These are phyloP conservation scores for Muschampia plurimacula DNA, from an alignment of 2,888 invertebrate genomes.

Conservation along the genomic window DNA sequence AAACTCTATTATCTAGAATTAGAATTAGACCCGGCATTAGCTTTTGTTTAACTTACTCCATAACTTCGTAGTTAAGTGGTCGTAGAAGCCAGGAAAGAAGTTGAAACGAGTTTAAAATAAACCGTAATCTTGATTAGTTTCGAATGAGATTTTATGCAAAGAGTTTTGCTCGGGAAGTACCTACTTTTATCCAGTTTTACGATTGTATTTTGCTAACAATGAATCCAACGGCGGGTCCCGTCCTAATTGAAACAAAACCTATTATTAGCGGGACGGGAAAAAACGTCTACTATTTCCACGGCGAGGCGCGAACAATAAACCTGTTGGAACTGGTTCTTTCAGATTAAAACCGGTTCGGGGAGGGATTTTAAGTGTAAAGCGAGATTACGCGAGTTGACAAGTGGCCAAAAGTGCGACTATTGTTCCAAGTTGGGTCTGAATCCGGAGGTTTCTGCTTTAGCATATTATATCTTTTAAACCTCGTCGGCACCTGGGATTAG, in stretches of 20 bases:
- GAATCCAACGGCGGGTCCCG: slow-evolving; percentile 46
- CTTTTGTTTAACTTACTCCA: slow-evolving; percentile 38
- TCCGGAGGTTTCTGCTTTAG: slow-evolving; percentile 52
- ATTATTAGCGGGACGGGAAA: slow-evolving; percentile 53
- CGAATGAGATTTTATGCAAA: slow-evolving; percentile 41
- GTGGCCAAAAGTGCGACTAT: slow-evolving; percentile 57
- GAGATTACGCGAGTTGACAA: slow-evolving; percentile 67
- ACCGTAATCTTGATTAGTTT: slow-evolving; percentile 40
- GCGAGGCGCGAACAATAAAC: slow-evolving; percentile 50
- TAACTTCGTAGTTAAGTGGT: slow-evolving; percentile 36
- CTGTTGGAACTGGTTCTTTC: slow-evolving; percentile 52
- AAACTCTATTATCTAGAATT: slow-evolving; percentile 32
- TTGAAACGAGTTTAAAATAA: slow-evolving; percentile 38
- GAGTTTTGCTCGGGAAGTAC: slow-evolving; percentile 27
- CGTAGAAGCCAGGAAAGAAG: slow-evolving; percentile 39
- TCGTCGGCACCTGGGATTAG: slow-evolving; percentile 54
- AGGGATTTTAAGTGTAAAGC: slow-evolving; percentile 53
- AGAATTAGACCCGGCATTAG: slow-evolving; percentile 37
- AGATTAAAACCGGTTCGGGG: slow-evolving; percentile 50
- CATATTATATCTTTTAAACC: slow-evolving; percentile 56
- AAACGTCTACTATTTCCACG: slow-evolving; percentile 49
- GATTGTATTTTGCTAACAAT: slow-evolving; percentile 47
- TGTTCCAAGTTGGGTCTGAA: slow-evolving; percentile 57
- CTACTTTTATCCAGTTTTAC: slow-evolving; percentile 31
- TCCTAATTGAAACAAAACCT: slow-evolving; percentile 54